A percentile compares a stretch with the other conserved stretches of the same genome.
phyloP scores from a whole-genome alignment of 2,888 invertebrate species.

The Diplazon laetatorius region DNA sequence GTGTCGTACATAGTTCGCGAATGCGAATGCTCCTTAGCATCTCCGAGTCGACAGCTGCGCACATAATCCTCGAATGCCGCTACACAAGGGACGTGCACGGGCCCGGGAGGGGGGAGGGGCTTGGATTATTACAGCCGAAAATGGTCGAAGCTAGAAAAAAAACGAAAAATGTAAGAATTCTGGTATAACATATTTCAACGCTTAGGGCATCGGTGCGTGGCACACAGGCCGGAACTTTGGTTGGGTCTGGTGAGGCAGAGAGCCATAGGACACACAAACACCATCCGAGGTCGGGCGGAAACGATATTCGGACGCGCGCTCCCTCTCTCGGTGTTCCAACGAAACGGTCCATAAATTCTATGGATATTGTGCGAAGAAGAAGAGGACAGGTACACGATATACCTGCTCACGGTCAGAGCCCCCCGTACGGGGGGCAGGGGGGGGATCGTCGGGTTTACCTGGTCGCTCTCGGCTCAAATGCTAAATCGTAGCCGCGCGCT shows the following conservation, averaged over 20 bases:
- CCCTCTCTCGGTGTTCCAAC: conserved; percentile 37
- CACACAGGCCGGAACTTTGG: conserved; percentile 8
- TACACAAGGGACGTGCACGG: neutral
- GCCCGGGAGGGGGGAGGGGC: too few relatives aligned
- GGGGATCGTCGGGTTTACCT: conserved; percentile 52
- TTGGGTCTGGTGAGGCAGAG: conserved; percentile 2
- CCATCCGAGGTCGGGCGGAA: neutral
- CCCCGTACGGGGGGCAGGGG: too few relatives aligned
- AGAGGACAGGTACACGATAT: conserved; percentile 64
- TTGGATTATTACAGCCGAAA: neutral
- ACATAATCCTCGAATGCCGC: conserved; percentile 4
- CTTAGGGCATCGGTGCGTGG: neutral
- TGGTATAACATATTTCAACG: neutral
- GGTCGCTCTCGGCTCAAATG: conserved; percentile 57
- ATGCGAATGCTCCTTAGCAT: neutral
- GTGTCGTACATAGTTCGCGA: neutral
- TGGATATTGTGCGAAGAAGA: conserved; percentile 55
- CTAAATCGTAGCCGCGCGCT: conserved; percentile 57
- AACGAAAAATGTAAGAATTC: neutral
- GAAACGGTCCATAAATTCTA: conserved; percentile 62
- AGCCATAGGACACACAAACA: too few relatives aligned
- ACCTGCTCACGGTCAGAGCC: conserved; percentile 61
- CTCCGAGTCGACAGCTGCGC: conserved; percentile 9
- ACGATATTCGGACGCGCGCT: conserved; percentile 6
- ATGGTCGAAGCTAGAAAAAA: conserved; percentile 6